Evolutionary conservation across 1,140 invertebrate genomes (phyloP), one percentile per base, ranked within the genome.

Genomic region (Heliconius hermathena): DNA sequence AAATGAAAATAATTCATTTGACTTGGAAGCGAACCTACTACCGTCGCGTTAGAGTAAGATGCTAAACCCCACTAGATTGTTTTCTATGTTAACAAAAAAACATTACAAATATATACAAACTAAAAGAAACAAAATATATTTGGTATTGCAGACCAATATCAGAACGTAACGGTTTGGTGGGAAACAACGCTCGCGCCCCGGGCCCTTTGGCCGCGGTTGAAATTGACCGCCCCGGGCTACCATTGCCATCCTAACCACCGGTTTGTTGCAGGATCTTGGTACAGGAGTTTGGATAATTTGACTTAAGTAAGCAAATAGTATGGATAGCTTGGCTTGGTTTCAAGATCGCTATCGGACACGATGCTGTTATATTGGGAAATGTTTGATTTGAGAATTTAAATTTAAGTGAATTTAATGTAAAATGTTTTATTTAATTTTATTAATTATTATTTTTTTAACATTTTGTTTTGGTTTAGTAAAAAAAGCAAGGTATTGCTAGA

Each of bases 171-270:
- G 71, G 81, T 74, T 83, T 82, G 82, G 84, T 85, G 84, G 84
- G 84, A 85, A 85, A 77, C 71, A 74, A 75, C 66, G 57, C 38
- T 76, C 57, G 80, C 78, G 80, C 84, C 66, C 46, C 57, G 81
- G 84, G 82, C 84, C 46, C 70, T 81, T 74, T 77, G 82, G 78
- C 82, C 72, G 73, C 80, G 22, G 49, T 80, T 81, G 81, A 77
- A 71, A 80, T 78, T 80, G 82, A 81, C n/a, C 83, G 82, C 84
- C 79, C 70, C 76, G 57, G 82, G 84, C 78, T 72, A 73, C 80
- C 72, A 82, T 84, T 83, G 72, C 80, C 57, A 74, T 77, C 79
- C 76, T 85, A 85, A 85, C 79, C 84, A 82, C 79, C 70, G 84
- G 82, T 83, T 83, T 76, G 72, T 74, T 79, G 38, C 71, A 77